phyloP scores from a whole-genome alignment of 30 jellyfish, hydroid and myxozoan genomes.

The Cassiopea andromeda region DNA sequence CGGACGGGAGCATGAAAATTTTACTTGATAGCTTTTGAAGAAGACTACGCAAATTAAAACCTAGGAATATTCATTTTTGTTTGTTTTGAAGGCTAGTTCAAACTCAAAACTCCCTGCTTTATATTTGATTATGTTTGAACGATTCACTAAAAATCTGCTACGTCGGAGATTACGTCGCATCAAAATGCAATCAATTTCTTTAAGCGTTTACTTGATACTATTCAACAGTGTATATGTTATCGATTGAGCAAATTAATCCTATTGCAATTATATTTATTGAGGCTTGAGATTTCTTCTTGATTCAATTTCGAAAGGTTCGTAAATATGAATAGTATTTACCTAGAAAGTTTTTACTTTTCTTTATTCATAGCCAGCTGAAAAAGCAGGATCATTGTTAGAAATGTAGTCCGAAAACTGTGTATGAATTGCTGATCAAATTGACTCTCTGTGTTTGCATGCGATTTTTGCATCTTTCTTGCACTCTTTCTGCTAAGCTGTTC shows the following conservation, averaged over 20 bases:
- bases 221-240: neutral
- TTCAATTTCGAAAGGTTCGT: neutral
- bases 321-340: neutral
- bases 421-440: neutral
- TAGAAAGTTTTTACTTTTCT: neutral
- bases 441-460: neutral
- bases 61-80: too few species aligned
- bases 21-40: too few species aligned
- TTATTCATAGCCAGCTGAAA: neutral
- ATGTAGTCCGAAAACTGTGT: neutral
- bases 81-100: too few species aligned
- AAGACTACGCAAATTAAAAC: too few species aligned
- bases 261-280: conserved; percentile 2
- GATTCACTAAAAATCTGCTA: neutral
- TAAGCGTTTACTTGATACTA: neutral
- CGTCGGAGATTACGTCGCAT: neutral
- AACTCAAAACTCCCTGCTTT: too few species aligned
- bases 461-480: neutral
- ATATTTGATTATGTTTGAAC: neutral
- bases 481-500: too few species aligned
- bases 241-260: neutral
- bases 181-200: neutral
- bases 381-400: neutral
- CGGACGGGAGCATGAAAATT: too few species aligned
- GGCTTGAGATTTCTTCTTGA: neutral